Evolutionary conservation across 2,888 invertebrate genomes (phyloP), one percentile per base, ranked within the genome.

Genomic region (Xylota segnis): DNA sequence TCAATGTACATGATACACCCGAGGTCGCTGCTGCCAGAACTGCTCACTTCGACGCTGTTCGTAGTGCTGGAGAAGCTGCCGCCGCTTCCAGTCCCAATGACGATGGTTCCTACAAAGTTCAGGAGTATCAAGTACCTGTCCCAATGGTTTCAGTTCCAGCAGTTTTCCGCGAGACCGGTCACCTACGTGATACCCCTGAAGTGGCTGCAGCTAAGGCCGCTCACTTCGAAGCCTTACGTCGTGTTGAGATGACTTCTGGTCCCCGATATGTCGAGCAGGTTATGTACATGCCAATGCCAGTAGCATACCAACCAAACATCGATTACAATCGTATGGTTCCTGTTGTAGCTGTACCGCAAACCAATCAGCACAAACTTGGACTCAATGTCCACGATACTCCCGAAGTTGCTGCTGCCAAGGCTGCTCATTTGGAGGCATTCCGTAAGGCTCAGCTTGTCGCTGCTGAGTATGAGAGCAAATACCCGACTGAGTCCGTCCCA

Each of bases 181-280:
- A 63, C n/a, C 14, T 93, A 0, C 91, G 90, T 86, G 93, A 93
- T 74, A 93, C 93, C 6, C 92, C 91, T 32, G 93, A 93, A 89
- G 92, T 92, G 23, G 89, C 90, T 40, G 88, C 90, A 88, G 92
- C 92, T 6, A 91, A 90, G 2, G 88, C 89, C 29, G 90, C 90
- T 9, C 92, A 92, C 76, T 89, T 92, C 34, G 90, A 89, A 34
- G 92, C 92, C 0, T 79, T 91, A 23, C 89, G 90, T 4, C 90
- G 90, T 68, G 92, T 90, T 0, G 89, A 90, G n/a, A n/a, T 54
- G 16, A 12, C n/a, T 23, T 65, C 58, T 54, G 75, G 52, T 40
- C 59, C 65, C 0, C 65, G 47, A 16, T 63, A 16, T n/a, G 5
- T 63, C 54, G 68, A 70, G 16, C 74, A 52, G 14, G 40, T 63